Conservation (phyloP, 1,140 invertebrate species). For the Lerema accius region DNA sequence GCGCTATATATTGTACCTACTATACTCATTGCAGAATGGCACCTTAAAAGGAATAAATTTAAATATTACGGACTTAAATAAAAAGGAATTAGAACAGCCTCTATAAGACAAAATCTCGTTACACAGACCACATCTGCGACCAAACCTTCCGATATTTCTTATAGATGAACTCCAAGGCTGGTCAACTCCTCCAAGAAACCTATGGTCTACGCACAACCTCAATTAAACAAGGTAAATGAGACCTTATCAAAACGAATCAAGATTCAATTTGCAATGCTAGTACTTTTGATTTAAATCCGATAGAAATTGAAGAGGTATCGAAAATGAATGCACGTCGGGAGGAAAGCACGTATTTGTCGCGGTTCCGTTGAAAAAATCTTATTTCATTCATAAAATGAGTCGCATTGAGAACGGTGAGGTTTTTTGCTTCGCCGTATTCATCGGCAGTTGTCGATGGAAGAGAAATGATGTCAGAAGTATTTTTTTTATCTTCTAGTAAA, state of each 20-base stretch:
- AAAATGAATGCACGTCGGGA: constrained; percentile 80
- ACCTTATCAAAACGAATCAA: constrained; percentile 15
- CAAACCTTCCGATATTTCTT: constrained; percentile 60
- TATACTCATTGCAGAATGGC: too few relatives aligned
- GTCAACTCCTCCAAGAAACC: constrained; percentile 57
- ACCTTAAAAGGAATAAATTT: too few relatives aligned
- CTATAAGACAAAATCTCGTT: constrained; percentile 64
- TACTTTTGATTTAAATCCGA: constrained; percentile 44
- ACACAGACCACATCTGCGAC: constrained; percentile 65
- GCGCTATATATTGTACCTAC: too few relatives aligned
- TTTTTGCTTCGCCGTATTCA: constrained; percentile 58
- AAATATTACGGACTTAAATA: constrained; percentile 6
- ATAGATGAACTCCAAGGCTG: constrained; percentile 51
- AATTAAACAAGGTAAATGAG: constrained; percentile 27
- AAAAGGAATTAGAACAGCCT: constrained; percentile 46
- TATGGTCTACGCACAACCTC: constrained; percentile 51
- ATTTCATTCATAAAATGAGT: constrained; percentile 82
- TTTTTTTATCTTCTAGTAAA: constrained; percentile 46
- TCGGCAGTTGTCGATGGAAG: constrained; percentile 62
- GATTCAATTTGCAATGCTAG: constrained; percentile 28
- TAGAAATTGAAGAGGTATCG: constrained; percentile 47
- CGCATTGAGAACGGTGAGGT: constrained; percentile 64
- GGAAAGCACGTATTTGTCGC: constrained; percentile 81
- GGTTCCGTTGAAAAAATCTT: constrained; percentile 74
- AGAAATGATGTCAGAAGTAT: constrained; percentile 72